Percentiles rank a stretch among this genome's conserved stretches.
Conservation (phyloP, 2,113 vertebrate genomes). For the Charina bottae region DNA sequence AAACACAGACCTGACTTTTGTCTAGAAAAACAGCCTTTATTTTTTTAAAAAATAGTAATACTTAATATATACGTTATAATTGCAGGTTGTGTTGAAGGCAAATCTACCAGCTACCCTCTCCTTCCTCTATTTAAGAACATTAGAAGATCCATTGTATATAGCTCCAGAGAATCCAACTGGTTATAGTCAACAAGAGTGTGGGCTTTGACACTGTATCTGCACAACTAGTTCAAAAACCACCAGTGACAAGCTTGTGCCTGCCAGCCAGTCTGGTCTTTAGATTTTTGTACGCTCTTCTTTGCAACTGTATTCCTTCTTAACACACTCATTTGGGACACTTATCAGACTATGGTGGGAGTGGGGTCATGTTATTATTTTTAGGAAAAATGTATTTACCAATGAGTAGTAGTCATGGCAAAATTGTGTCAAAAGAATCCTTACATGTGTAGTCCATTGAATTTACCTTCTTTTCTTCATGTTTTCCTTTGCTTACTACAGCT, state of each 20-base stretch:
- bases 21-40: not conserved
- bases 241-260: not conserved
- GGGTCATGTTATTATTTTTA: not conserved
- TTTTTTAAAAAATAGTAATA: not conserved
- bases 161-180: not conserved
- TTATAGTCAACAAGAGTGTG: not conserved
- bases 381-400: not conserved
- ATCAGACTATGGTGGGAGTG: not conserved
- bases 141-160: not conserved
- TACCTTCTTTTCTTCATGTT: constrained; percentile 30
- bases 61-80: not conserved
- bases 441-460: not conserved
- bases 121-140: not conserved
- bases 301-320: not conserved
- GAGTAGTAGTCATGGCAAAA: not conserved
- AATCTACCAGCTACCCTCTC: not conserved
- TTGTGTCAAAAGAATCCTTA: not conserved
- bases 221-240: not conserved
- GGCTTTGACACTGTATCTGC: not conserved
- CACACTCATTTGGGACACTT: not conserved
- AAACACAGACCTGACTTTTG: not conserved
- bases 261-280: not conserved
- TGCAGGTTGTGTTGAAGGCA: not conserved
- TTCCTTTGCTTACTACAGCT: constrained; percentile 65
- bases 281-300: not conserved